Evolutionary conservation across 2,113 vertebrate genomes (phyloP).

Genomic region (Ictidomys tridecemlineatus): DNA sequence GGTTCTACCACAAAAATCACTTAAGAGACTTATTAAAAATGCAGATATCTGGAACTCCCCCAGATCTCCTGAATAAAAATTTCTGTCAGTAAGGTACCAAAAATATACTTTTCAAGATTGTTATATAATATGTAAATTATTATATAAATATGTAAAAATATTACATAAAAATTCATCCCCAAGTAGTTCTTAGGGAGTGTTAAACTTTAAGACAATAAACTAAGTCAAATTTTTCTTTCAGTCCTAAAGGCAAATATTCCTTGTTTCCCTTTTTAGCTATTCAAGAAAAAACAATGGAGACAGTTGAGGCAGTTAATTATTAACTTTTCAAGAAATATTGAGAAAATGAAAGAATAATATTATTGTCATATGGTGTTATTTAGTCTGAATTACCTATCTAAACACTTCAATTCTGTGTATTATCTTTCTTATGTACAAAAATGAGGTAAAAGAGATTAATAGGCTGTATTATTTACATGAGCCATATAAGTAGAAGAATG

Average conservation of each 20-base stretch:
- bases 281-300: background rate
- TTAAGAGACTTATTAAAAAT: background rate
- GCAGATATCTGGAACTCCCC: background rate
- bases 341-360: conserved; percentile 46
- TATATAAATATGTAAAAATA: background rate
- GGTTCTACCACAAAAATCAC: background rate
- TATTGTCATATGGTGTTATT: background rate
- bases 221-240: conserved; percentile 15
- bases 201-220: conserved; percentile 27
- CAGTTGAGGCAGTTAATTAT: background rate
- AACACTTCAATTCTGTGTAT: background rate
- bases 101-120: conserved; percentile 41
- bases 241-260: conserved; percentile 1
- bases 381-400: conserved; percentile 24
- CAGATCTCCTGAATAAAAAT: background rate
- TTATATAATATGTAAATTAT: background rate
- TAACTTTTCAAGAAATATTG: conserved; percentile 14
- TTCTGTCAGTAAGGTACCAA: background rate
- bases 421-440: conserved; percentile 33
- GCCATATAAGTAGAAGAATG: background rate
- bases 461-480: conserved; percentile 23
- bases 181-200: background rate
- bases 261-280: background rate
- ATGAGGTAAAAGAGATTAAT: conserved; percentile 42
- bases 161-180: background rate